Percentiles rank a stretch among this genome's conserved stretches.
Evolutionary conservation across 2,113 vertebrate species (phyloP).

Genomic region (Gambusia affinis): DNA sequence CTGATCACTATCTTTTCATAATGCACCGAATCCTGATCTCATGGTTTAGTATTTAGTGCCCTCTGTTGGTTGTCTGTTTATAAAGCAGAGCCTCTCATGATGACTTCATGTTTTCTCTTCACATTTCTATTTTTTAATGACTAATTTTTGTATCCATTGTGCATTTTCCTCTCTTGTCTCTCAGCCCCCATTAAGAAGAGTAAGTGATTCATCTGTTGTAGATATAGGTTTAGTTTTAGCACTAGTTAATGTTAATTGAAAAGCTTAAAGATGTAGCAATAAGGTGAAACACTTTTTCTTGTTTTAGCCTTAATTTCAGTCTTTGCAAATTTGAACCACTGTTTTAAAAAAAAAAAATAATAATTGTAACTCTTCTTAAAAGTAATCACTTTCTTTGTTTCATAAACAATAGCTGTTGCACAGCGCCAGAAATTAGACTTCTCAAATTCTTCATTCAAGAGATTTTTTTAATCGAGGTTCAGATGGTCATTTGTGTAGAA

Average conservation of each 20-base stretch:
- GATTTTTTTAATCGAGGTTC: slow-evolving; percentile 16
- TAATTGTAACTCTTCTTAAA: background rate
- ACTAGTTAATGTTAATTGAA: background rate
- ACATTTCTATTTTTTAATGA: slow-evolving; percentile 39
- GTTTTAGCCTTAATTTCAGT: background rate
- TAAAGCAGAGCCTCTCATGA: background rate
- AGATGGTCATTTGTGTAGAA: slow-evolving; percentile 39
- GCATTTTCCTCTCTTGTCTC: slow-evolving; percentile 79
- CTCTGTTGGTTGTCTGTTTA: slow-evolving; percentile 57
- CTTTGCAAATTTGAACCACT: too few relatives aligned
- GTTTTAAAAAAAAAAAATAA: too few relatives aligned
- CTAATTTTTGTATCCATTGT: slow-evolving; percentile 71
- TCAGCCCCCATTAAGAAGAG: slow-evolving; percentile 86
- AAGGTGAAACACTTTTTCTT: too few relatives aligned
- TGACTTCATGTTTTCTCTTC: slow-evolving; percentile 14
- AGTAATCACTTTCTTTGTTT: slow-evolving; percentile 1
- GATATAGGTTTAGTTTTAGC: background rate
- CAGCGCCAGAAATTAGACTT: slow-evolving; percentile 17
- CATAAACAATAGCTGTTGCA: slow-evolving; percentile 4
- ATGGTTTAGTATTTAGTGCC: slow-evolving; percentile 61
- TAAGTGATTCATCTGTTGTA: slow-evolving; percentile 82
- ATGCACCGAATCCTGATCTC: background rate
- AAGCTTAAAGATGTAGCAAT: background rate
- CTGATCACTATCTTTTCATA: background rate
- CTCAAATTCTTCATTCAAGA: slow-evolving; percentile 15